Base-by-base conservation (phyloP, 2,113 vertebrate genomes). In the Engystomops pustulosus region DNA sequence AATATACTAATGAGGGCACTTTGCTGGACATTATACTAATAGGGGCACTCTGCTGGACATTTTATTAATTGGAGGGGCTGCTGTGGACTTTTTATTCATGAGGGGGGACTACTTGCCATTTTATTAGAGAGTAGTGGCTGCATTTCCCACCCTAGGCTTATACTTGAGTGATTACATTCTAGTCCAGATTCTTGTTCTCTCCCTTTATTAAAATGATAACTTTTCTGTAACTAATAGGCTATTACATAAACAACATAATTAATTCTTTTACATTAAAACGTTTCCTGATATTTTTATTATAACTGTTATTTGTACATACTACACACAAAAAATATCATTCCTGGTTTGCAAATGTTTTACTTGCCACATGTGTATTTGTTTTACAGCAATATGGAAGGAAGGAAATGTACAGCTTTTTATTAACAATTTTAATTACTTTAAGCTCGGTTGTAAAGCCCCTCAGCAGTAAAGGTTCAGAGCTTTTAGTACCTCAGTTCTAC, bases 401-500 rank as follows among this genome's bases (percentile, higher is more conserved):
- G 20, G 5, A 81, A 71, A 70, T 51, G n/a, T 49, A 18, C 79
- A 25, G 20, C 51, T 71, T 47, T 41, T 81, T 81, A 70, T 81
- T 71, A 81, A 71, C 67, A 81, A 55, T 70, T 81, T 38, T 81
- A 81, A 81, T 71, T 81, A 81, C 80, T 81, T 70, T 71, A 69
- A 70, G 65, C 79, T 69, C 25, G 20, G n/a, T 53, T 71, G 55
- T 32, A 68, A 81, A 81, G 53, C 80, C 47, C 49, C 47, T 55
- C 18, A 34, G 67, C 68, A 55, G 60, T 81, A 81, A 81, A 71
- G 69, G 34, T 81, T 81, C 15, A 34, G 34, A 12, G 30, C 80
- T 89, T 86, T 80, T 14, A 72, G 84, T 87, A 80, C 69, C 71
- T 88, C 88, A 88, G 79, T 85, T 92, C 87, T 89, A 88, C 88